Evolutionary conservation across 2,113 vertebrate genomes (phyloP).

Genomic region (Dascyllus trimaculatus): DNA sequence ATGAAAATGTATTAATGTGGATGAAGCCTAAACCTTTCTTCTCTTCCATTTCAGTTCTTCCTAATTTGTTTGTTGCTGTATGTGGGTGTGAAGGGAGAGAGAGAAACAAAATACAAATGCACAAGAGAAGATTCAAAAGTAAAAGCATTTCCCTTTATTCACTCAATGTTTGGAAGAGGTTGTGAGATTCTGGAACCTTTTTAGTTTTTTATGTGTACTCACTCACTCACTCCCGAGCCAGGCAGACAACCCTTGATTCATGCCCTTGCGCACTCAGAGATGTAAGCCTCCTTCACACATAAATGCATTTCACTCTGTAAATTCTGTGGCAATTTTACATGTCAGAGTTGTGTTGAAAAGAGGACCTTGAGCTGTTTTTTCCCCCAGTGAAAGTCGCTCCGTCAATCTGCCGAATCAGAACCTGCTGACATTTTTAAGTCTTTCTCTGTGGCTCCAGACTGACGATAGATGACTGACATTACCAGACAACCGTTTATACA

Average conservation of each 20-base stretch:
- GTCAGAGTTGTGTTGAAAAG: not conserved
- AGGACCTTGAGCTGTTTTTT: slow-evolving; percentile 2
- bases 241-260: not conserved
- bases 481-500: no score
- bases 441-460: not conserved
- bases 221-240: not conserved
- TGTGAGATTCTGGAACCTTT: not conserved
- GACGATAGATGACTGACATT: not conserved
- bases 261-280: not conserved
- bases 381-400: not conserved
- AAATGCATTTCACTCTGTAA: slow-evolving; percentile 16
- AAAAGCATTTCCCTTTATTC: not conserved
- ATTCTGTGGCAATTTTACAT: slow-evolving; percentile 8
- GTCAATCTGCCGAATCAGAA: not conserved
- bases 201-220: not conserved
- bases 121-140: not conserved
- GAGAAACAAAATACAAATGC: not conserved
- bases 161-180: not conserved
- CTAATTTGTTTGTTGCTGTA: slow-evolving; percentile 1
- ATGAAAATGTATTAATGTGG: no score
- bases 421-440: not conserved
- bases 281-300: not conserved
- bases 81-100: not conserved
- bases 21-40: not conserved
- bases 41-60: not conserved